Base-by-base conservation (phyloP, 1,140 invertebrate genomes). In the Drosophila micromelanica region DNA sequence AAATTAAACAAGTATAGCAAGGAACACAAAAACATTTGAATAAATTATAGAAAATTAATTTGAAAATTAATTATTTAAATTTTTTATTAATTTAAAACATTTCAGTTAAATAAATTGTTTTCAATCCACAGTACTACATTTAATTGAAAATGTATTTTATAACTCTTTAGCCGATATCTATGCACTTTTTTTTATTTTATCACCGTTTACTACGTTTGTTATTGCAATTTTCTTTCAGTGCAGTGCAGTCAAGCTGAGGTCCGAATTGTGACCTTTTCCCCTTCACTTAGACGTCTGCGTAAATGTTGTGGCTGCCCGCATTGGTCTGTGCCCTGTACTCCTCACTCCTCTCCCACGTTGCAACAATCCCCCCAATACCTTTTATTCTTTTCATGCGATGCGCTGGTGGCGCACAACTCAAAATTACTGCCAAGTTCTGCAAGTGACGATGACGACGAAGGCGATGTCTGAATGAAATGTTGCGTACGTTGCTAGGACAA, bases 351-450 rank as follows among this genome's bases (percentile, higher is more conserved):
- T 13, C 0, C 5, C 8, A 27, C 37, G 13, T 38, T 35, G 35
- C 42, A 17, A 23, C 17, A 0, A 11, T 40, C 8, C 37, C n/a
- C 49, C 15, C 52, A 5, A 1, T 9, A 5, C 12, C 35, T 7
- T 37, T 40, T 56, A 30, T 75, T 73, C 76, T 72, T 62, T 62
- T 72, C 43, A 60, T 52, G 46, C 17, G 17, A 23, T 46, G 56
- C 40, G 45, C n/a, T 48, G 46, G 43, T 70, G 56, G 64, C 49
- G 68, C 46, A 67, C 77, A 86, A 62, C 82, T 72, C 82, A 87
- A 87, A 89, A 87, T 87, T 89, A 89, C 82, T 89, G 75, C 84
- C 82, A 89, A 89, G 72, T 87, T 78, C 82, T 89, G 82, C 79
- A 89, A 78, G 82, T 87, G 82, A 87, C 80, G 76, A 84, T 76